These are phyloP conservation scores for Dorcus parallelipipedus DNA, from an alignment of 2,888 invertebrate genomes.

Conservation along the genomic window DNA sequence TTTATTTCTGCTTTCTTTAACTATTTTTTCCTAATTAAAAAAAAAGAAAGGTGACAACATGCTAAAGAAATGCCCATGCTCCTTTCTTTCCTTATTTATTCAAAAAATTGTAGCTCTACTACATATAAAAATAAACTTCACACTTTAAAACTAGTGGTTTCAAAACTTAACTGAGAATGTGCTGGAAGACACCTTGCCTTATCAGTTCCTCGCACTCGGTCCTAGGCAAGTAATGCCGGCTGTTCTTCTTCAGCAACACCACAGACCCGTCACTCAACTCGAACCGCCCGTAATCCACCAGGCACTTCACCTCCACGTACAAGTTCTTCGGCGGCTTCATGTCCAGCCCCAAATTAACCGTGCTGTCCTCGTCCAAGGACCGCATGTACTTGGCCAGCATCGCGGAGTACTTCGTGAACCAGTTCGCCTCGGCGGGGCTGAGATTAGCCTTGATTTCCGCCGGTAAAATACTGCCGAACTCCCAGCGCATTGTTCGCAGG, in stretches of 20 bases:
- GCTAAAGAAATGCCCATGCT: too few species aligned
- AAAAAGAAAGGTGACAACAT: too few species aligned
- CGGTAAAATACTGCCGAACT: slow-evolving; percentile 90
- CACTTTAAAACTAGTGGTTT: too few species aligned
- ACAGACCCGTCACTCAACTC: slow-evolving; percentile 93
- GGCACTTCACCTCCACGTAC: slow-evolving; percentile 87
- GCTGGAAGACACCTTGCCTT: slow-evolving; percentile 83
- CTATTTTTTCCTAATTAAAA: too few species aligned
- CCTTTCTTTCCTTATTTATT: neutral
- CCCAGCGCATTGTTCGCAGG: slow-evolving; percentile 89
- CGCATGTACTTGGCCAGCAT: slow-evolving; percentile 87
- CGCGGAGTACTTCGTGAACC: slow-evolving; percentile 87
- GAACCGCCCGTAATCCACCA: slow-evolving; percentile 88
- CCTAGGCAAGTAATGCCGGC: slow-evolving; percentile 84
- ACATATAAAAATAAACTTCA: neutral
- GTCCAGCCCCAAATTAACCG: slow-evolving; percentile 83
- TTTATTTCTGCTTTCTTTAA: too few species aligned
- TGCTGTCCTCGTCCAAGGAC: slow-evolving; percentile 76
- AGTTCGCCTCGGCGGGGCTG: slow-evolving; percentile 77
- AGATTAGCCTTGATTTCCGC: slow-evolving; percentile 76
- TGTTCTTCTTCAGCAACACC: slow-evolving; percentile 83
- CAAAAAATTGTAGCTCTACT: neutral
- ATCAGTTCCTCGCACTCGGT: slow-evolving; percentile 88
- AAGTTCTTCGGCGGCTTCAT: slow-evolving; percentile 88
- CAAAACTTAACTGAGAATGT: slow-evolving; percentile 53